These are phyloP conservation scores for Xanthia icteritia DNA, from an alignment of 2,888 invertebrate species.

Conservation along the genomic window DNA sequence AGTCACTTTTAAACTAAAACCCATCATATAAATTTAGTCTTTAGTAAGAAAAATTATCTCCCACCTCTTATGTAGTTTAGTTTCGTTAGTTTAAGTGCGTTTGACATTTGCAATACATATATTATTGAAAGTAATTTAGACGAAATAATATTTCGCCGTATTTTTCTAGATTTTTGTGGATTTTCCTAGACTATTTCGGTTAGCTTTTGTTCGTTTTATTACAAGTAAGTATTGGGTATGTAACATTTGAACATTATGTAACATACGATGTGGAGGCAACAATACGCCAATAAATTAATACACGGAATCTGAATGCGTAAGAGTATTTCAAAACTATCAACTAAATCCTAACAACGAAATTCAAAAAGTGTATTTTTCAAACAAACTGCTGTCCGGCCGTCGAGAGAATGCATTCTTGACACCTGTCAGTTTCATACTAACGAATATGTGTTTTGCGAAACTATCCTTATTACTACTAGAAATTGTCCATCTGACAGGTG, in stretches of 20 bases:
- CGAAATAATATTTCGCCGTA: slow-evolving; percentile 34
- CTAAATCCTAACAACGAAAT: neutral
- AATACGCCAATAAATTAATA: neutral
- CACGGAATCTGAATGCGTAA: neutral
- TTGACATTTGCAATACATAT: slow-evolving; percentile 60
- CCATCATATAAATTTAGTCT: slow-evolving; percentile 36
- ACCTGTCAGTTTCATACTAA: too few species aligned
- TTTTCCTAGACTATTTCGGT: slow-evolving; percentile 11
- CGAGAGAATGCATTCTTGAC: too few species aligned
- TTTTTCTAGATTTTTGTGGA: slow-evolving; percentile 31
- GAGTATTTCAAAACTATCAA: neutral
- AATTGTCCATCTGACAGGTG: too few species aligned
- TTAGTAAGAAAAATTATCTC: slow-evolving; percentile 58
- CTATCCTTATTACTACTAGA: too few species aligned
- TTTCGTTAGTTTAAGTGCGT: slow-evolving; percentile 29
- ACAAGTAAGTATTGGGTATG: slow-evolving; percentile 28
- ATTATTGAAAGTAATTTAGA: slow-evolving; percentile 40
- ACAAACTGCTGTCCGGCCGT: neutral
- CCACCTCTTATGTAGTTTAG: slow-evolving; percentile 53
- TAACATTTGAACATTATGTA: slow-evolving; percentile 15
- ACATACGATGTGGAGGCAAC: neutral
- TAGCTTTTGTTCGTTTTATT: neutral
- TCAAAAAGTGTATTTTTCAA: neutral
- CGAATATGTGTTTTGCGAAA: too few species aligned
- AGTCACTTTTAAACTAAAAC: slow-evolving; percentile 7